phyloP scores from a whole-genome alignment of 1,140 invertebrate species.

The Drosophila equinoxialis region DNA sequence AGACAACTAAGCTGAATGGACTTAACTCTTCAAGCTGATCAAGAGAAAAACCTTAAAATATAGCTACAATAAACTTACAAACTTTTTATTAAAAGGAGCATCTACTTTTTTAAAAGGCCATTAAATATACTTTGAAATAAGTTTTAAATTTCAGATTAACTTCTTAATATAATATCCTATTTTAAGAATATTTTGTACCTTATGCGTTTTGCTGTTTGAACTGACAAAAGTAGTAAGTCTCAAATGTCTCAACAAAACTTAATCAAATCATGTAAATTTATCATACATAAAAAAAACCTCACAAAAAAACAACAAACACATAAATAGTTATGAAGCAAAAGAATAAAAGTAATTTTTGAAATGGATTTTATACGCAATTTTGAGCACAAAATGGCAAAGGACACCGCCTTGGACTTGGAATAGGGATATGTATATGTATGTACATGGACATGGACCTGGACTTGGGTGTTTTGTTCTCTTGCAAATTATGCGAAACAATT shows the following conservation, averaged over 20 bases:
- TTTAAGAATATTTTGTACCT: no score
- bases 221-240: no score
- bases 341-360: constrained; percentile 77
- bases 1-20: no score
- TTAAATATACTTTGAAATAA: no score
- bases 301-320: constrained; percentile 34
- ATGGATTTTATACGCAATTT: constrained; percentile 81
- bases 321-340: constrained; percentile 24
- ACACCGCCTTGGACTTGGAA: constrained; percentile 15
- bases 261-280: constrained; percentile 83
- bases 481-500: constrained; percentile 83
- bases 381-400: constrained; percentile 74
- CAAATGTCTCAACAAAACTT: constrained; percentile 41
- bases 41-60: no score
- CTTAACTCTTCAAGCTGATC: no score
- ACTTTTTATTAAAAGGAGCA: no score
- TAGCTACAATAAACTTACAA: no score
- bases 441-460: constrained; percentile 18
- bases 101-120: no score
- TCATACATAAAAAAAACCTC: constrained; percentile 73
- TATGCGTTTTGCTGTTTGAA: no score
- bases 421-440: constrained; percentile 17
- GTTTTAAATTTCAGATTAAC: no score
- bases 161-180: no score
- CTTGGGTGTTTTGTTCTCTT: constrained; percentile 48